phyloP scores from a whole-genome alignment of 2,113 vertebrate genomes.

The Pica pica region DNA sequence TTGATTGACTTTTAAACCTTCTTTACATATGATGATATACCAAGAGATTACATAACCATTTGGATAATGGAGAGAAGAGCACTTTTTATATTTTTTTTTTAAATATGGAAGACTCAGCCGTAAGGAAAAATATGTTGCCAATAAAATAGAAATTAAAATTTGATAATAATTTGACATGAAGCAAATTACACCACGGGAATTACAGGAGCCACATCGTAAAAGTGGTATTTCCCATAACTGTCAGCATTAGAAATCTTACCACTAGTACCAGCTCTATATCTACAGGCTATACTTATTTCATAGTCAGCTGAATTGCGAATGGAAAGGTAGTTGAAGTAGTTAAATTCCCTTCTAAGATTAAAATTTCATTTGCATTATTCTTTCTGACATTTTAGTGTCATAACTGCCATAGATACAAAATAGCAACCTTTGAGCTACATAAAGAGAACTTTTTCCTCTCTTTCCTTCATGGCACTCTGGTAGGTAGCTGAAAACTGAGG shows the following conservation, averaged over 20 bases:
- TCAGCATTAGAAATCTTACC: not conserved
- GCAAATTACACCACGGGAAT: constrained; percentile 33
- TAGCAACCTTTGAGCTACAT: not conserved
- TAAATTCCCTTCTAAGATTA: not conserved
- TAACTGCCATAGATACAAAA: not conserved
- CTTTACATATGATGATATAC: constrained; percentile 15
- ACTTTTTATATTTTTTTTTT: constrained; percentile 16
- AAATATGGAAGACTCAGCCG: not conserved
- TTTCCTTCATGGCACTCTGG: not conserved
- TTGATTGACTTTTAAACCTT: constrained; percentile 52
- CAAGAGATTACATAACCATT: not conserved
- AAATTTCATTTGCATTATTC: not conserved
- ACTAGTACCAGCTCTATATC: not conserved
- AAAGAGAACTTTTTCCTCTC: not conserved
- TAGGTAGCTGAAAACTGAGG: not conserved
- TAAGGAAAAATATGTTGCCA: constrained; percentile 13
- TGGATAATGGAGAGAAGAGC: constrained; percentile 12
- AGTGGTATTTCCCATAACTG: constrained; percentile 12
- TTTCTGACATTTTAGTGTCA: not conserved
- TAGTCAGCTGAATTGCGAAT: not conserved
- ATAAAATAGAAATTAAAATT: constrained; percentile 36
- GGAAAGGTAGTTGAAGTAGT: not conserved
- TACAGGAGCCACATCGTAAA: constrained; percentile 27
- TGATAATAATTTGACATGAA: constrained; percentile 2
- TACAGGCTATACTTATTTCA: constrained; percentile 4